Base-by-base conservation (phyloP, 2,797 vertebrate species). In the Platyrinchus mystaceus region DNA sequence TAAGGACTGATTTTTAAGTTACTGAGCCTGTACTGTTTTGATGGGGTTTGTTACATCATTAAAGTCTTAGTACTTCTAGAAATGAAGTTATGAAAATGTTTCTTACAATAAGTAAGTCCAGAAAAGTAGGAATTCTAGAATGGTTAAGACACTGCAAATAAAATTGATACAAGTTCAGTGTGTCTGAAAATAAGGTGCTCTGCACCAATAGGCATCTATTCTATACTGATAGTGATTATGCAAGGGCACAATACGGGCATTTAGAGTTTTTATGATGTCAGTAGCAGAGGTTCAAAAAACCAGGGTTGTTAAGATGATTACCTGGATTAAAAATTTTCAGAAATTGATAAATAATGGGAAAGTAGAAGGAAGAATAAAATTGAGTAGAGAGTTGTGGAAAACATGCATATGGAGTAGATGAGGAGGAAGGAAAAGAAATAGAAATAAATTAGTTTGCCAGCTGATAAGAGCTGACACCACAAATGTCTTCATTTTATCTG, bases 151-250 rank as follows among this genome's bases (percentile, higher is more conserved):
- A 28, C 17, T 55, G 36, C 20, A 69, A 43, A 24, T 89, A 5
- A 0, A 36, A 11, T 6, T 39, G 27, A 30, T 1, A 0, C 36
- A 53, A 67, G 4, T 55, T 85, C 36, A 39, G 5, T 26, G 20
- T 77, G 14, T 81, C 34, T 55, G 30, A 66, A 79, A 60, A 60
- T 2, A 36, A 78, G 30, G 8, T 63, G 10, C 18, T 63, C 34
- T 60, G 5, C 88, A 36, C n/a, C 22, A 56, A 2, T 12, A 83
- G 34, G 21, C 26, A 15, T 4, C 15, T 79, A 2, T 50, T 73
- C 7, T 68, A 0, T 78, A 28, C 3, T 50, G 47, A 21, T 32
- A 49, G 19, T 53, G 44, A 30, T 77, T 56, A 49, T 30, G 22
- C 36, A 24, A 66, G 36, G 67, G 23, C 20, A 46, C 30, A 27